phyloP scores from a whole-genome alignment of 2,888 invertebrate species.

The Sabatieria punctata region DNA sequence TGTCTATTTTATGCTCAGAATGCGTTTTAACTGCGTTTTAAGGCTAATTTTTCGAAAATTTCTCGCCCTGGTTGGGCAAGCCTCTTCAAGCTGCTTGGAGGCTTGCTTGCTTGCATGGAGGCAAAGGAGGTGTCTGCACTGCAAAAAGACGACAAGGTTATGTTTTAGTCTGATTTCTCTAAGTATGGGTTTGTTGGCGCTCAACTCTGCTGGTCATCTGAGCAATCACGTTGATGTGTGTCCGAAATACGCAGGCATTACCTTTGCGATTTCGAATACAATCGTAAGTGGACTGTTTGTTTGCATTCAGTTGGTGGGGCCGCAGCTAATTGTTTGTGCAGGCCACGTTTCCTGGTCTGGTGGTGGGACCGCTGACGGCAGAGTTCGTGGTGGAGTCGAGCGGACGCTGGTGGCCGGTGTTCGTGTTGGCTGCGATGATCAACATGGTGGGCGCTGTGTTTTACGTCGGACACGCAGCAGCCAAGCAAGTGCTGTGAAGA shows the following conservation, averaged over 20 bases:
- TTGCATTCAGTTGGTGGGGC: background rate
- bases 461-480: conserved; percentile 52
- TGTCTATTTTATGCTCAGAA: no score
- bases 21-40: no score
- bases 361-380: conserved; percentile 57
- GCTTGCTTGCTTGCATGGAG: no score
- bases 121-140: no score
- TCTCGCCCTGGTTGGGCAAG: background rate
- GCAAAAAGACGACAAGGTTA: no score
- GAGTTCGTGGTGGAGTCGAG: conserved; percentile 51
- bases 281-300: conserved; percentile 39
- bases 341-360: conserved; percentile 55
- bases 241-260: conserved; percentile 56
- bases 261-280: conserved; percentile 57
- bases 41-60: no score
- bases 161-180: conserved; percentile 49
- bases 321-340: background rate
- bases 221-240: conserved; percentile 60
- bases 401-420: conserved; percentile 56
- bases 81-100: no score
- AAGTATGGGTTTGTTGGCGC: conserved; percentile 55
- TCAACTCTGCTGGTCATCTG: conserved; percentile 56
- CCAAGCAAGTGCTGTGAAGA: conserved; percentile 3
- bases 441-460: conserved; percentile 55
- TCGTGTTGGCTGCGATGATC: conserved; percentile 50